Conservation (phyloP, 2,797 vertebrate genomes). For the Acanthurus lineatus region DNA sequence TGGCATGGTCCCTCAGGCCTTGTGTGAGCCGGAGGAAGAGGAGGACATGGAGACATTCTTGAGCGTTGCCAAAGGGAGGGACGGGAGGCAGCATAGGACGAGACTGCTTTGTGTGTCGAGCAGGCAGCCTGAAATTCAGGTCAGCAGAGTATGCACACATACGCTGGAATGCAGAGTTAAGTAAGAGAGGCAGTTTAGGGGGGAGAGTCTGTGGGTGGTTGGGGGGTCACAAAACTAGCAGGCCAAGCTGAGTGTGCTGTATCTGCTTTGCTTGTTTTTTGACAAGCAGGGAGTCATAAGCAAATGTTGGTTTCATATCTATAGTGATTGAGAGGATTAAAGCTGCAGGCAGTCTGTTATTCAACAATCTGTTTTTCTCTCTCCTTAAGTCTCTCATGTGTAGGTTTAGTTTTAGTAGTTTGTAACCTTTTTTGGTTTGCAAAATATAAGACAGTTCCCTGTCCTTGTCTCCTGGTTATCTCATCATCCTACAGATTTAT, state of each 20-base stretch:
- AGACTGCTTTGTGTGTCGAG: slow-evolving; percentile 65
- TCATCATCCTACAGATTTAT: slow-evolving; percentile 17
- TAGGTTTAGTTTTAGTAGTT: background rate
- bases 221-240: slow-evolving; percentile 48
- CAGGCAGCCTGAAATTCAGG: slow-evolving; percentile 78
- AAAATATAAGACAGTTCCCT: too few relatives aligned
- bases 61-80: slow-evolving; percentile 48
- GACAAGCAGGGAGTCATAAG: background rate
- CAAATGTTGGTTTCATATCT: slow-evolving; percentile 31
- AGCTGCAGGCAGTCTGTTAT: slow-evolving; percentile 8
- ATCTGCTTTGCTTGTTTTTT: slow-evolving; percentile 5
- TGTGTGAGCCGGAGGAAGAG: slow-evolving; percentile 21
- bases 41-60: slow-evolving; percentile 51
- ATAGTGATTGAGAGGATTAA: background rate
- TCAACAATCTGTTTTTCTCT: background rate
- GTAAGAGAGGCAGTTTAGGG: slow-evolving; percentile 68
- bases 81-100: slow-evolving; percentile 52
- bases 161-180: slow-evolving; percentile 80
- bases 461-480: background rate
- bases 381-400: background rate
- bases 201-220: slow-evolving; percentile 17
- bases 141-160: slow-evolving; percentile 76
- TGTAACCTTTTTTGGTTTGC: background rate
- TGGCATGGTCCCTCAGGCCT: slow-evolving; percentile 7
- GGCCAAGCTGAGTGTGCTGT: slow-evolving; percentile 27